Conservation (phyloP, 2,113 vertebrate species). For the Otocyon megalotis region DNA sequence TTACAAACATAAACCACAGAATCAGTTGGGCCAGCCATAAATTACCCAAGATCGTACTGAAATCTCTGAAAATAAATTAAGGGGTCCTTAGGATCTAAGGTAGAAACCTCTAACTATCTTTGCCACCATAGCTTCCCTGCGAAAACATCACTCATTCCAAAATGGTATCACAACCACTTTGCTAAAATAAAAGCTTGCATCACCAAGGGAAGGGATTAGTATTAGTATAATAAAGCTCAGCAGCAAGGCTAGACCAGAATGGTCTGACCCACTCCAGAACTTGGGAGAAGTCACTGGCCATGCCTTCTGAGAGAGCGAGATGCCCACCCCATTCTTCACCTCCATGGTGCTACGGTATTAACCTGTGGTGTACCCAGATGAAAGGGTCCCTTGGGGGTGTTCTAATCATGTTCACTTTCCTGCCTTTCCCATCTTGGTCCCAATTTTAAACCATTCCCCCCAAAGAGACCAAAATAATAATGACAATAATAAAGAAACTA, state of each 20-base stretch:
- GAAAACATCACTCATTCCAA: slow-evolving; percentile 59
- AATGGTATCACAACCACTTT: slow-evolving; percentile 46
- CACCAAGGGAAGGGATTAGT: background rate
- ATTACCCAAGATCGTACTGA: slow-evolving; percentile 74
- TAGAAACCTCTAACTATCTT: background rate
- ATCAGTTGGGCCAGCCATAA: slow-evolving; percentile 85
- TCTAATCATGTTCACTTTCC: background rate
- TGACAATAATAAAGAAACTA: background rate
- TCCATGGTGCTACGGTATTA: background rate
- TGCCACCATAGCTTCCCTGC: background rate
- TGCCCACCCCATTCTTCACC: rapidly evolving
- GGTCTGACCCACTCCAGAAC: background rate
- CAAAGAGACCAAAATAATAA: background rate
- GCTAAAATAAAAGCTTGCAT: slow-evolving; percentile 27
- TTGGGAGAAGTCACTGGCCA: background rate
- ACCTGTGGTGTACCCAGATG: background rate
- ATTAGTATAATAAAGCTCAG: slow-evolving; percentile 22
- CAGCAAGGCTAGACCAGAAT: background rate
- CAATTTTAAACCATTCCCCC: background rate
- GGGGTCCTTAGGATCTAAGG: too few relatives aligned
- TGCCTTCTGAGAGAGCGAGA: background rate
- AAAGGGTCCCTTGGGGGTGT: background rate
- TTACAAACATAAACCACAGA: slow-evolving; percentile 90
- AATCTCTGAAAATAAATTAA: slow-evolving; percentile 72
- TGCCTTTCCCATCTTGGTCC: slow-evolving; percentile 3